A percentile compares a stretch with the other conserved stretches of the same genome.
Evolutionary conservation across 2,888 invertebrate species (phyloP).

Genomic region (Serrognathus titanus): DNA sequence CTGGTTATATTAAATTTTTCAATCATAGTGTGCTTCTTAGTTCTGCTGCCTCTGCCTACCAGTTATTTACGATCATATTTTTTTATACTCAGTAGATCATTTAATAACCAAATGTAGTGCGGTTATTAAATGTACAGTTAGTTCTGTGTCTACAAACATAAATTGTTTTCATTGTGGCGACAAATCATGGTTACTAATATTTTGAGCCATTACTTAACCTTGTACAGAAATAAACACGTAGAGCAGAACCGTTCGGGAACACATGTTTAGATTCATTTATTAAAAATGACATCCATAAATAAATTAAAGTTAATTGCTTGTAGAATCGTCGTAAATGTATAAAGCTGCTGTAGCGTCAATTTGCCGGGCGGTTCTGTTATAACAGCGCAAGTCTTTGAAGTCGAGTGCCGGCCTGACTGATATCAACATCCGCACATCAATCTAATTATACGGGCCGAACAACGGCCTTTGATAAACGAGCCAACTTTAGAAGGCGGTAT

Average conservation of each 20-base stretch:
- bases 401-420: constrained; percentile 39
- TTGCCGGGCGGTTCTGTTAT: constrained; percentile 23
- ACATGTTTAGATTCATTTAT: constrained; percentile 9
- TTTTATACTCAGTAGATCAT: no score
- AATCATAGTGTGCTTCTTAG: no score
- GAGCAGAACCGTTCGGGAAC: not conserved
- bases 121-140: no score
- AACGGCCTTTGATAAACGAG: constrained; percentile 36
- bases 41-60: no score
- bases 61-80: no score
- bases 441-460: constrained; percentile 42
- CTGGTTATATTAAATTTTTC: no score
- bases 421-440: constrained; percentile 48
- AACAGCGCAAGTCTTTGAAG: constrained; percentile 34
- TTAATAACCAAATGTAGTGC: no score
- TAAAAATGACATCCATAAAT: constrained; percentile 8
- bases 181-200: no score
- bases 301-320: constrained; percentile 9
- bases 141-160: no score
- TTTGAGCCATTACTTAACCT: no score
- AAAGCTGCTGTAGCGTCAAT: constrained; percentile 32
- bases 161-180: no score
- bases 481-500: constrained; percentile 31
- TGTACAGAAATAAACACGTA: no score
- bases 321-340: constrained; percentile 17